Percentiles rank a stretch among this genome's conserved stretches.
Evolutionary conservation across 1,140 invertebrate genomes (phyloP).

Genomic region (Drosophila albomicans): DNA sequence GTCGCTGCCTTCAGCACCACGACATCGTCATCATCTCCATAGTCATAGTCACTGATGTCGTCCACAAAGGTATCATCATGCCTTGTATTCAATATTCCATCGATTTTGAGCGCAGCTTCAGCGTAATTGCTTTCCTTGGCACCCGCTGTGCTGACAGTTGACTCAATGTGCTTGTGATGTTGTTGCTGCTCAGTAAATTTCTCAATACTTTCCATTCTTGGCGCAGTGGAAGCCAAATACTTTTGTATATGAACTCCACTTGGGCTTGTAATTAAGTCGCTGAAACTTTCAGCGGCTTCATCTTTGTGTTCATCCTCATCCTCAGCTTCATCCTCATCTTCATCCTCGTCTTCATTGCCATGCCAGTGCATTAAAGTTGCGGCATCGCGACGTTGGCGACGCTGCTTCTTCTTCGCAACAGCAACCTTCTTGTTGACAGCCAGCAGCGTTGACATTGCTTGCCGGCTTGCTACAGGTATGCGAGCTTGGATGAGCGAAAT

Average conservation of each 20-base stretch:
- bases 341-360: slow-evolving; percentile 4
- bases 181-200: background rate
- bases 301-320: slow-evolving; percentile 13
- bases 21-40: slow-evolving; percentile 47
- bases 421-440: slow-evolving; percentile 38
- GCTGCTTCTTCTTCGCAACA: slow-evolving; percentile 17
- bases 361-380: slow-evolving; percentile 70
- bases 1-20: slow-evolving; percentile 11
- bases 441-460: slow-evolving; percentile 55
- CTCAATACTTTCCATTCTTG: slow-evolving; percentile 12
- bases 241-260: slow-evolving; percentile 49
- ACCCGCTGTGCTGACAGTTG: slow-evolving; percentile 20
- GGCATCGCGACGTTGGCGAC: slow-evolving; percentile 41
- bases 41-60: slow-evolving; percentile 60
- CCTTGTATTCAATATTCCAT: slow-evolving; percentile 57
- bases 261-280: slow-evolving; percentile 80
- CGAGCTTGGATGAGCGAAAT: slow-evolving; percentile 21
- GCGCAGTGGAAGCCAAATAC: slow-evolving; percentile 32
- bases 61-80: slow-evolving; percentile 34
- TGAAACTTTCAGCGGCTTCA: slow-evolving; percentile 63
- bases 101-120: slow-evolving; percentile 74
- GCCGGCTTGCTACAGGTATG: slow-evolving; percentile 50
- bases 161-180: background rate
- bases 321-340: slow-evolving; percentile 21
- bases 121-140: slow-evolving; percentile 53